Evolutionary conservation across 2,113 vertebrate genomes (phyloP), one percentile per base, ranked within the genome.

Genomic region (Prolemur simus): DNA sequence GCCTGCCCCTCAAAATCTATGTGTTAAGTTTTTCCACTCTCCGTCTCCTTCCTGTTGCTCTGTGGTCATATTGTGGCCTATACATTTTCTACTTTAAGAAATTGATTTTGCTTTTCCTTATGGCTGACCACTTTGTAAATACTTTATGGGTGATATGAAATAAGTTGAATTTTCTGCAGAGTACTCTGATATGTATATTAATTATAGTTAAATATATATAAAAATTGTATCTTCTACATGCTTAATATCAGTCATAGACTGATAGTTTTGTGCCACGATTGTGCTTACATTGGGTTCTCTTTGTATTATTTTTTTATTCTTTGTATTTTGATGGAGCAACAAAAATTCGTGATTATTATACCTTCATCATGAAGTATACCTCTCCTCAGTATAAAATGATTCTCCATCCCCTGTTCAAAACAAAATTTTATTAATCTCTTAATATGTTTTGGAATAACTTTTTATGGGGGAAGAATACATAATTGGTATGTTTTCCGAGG

Each of bases 391-490:
- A 52, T 81, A 76, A 89, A 91, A 37, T 58, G 45, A 71, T 76
- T 92, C 52, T 78, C 45, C 89, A 39, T 81, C 27, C 17, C 54
- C 18, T 92, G 2, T 86, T 94, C 54, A 81, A 94, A 94, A 74
- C 10, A 71, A 32, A 92, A 74, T 73, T 18, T 69, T 54, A 54
- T 54, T 56, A 32, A 39, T 39, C 5, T 76, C 17, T 81, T 37
- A 45, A n/a, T 78, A 2, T 94, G 39, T 85, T 94, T 94, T 86
- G 45, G 32, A 96, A 27, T 82, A 69, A 56, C 58, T 73, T 91
- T 49, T 73, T 68, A 52, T 8, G 74, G 54, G 54, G 45, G 42
- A 74, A 76, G 20, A 89, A 49, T 78, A 42, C 39, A 15, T 82
- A 64, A 86, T 77, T 58, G 74, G 5, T 85, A 27, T 87, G 18